Evolutionary conservation across 2,797 vertebrate genomes (phyloP).

Genomic region (Arremon brunneinucha): DNA sequence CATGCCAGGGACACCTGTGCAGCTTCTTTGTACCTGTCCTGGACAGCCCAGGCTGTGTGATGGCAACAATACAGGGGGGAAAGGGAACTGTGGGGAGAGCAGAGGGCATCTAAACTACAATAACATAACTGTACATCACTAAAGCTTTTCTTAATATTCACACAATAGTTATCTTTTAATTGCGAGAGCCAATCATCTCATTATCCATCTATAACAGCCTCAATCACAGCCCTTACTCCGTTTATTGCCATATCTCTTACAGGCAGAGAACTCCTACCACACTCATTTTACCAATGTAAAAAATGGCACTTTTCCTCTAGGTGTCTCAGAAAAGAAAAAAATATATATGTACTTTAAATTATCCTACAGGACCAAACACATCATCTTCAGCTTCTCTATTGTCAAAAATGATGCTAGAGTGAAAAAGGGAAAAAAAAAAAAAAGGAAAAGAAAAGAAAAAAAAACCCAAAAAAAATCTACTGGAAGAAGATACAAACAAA

Average conservation of each 20-base stretch:
- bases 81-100: no score
- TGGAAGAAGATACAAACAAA: not conserved
- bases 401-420: not conserved
- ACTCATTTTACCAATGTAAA: not conserved
- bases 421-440: accelerated
- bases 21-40: no score
- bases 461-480: not conserved
- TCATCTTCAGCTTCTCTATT: not conserved
- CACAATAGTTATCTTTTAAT: no score
- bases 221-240: not conserved
- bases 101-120: no score
- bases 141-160: no score
- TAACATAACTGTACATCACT: no score
- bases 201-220: no score
- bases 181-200: no score
- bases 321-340: not conserved
- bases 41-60: no score
- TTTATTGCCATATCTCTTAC: not conserved
- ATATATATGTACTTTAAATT: not conserved
- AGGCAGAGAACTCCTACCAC: not conserved
- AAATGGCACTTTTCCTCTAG: not conserved
- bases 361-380: not conserved
- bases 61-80: no score
- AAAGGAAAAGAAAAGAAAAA: no score
- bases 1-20: no score